Conservation (phyloP, 2,797 vertebrate species). For the Rhadinocentrus ornatus region DNA sequence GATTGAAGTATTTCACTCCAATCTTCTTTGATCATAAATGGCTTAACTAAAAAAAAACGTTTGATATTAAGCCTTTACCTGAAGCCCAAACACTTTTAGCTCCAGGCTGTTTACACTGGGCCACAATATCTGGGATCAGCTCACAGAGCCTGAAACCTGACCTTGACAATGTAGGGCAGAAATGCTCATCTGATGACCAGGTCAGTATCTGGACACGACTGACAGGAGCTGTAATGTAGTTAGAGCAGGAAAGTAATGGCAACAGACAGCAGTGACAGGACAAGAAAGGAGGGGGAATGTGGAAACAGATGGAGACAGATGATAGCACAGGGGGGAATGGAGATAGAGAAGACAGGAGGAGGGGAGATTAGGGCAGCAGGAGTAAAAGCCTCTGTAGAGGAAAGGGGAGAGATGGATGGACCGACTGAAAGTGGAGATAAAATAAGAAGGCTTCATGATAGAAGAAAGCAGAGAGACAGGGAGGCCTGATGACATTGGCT, state of each 20-base stretch:
- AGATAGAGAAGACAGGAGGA: slow-evolving; percentile 37
- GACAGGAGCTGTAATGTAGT: slow-evolving; percentile 70
- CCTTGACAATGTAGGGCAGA: slow-evolving; percentile 60
- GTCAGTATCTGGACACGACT: slow-evolving; percentile 62
- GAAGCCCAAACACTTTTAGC: background rate
- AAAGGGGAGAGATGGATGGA: slow-evolving; percentile 18
- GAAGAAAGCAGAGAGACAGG: slow-evolving; percentile 12
- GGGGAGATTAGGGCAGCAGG: background rate
- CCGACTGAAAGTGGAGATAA: slow-evolving; percentile 35
- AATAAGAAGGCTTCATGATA: slow-evolving; percentile 21
- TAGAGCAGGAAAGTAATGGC: slow-evolving; percentile 66
- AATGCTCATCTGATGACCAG: slow-evolving; percentile 49
- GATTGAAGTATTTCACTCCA: too few relatives aligned
- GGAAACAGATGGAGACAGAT: slow-evolving; percentile 74
- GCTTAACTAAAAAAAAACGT: too few relatives aligned
- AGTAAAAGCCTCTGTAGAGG: slow-evolving; percentile 12
- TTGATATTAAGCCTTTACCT: background rate
- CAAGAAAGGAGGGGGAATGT: slow-evolving; percentile 46
- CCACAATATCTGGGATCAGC: slow-evolving; percentile 40
- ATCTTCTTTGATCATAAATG: too few relatives aligned
- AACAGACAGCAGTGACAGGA: slow-evolving; percentile 71
- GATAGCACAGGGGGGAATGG: slow-evolving; percentile 58
- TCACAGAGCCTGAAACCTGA: slow-evolving; percentile 38
- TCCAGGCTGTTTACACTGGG: slow-evolving; percentile 11
- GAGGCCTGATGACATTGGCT: slow-evolving; percentile 28